Percentiles rank a stretch among this genome's conserved stretches.
Conservation (phyloP, 2,888 invertebrate species). For the Syritta pipiens region DNA sequence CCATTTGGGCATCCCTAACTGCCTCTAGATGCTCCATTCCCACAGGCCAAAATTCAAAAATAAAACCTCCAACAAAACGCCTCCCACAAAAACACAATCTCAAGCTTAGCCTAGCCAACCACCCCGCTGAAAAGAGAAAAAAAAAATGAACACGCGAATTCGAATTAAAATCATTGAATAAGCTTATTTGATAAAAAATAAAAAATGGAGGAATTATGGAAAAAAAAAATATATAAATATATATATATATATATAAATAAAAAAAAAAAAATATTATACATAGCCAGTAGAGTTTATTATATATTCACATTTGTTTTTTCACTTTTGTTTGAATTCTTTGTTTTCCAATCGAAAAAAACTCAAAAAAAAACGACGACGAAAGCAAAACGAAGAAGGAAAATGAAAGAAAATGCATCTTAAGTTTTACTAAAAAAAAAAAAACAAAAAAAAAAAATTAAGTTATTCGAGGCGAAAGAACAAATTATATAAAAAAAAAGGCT, state of each 20-base stretch:
- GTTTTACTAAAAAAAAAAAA: not conserved
- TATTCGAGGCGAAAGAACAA: constrained; percentile 16
- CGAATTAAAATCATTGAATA: not conserved
- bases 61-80: no score
- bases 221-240: not conserved
- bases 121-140: not conserved
- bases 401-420: not conserved
- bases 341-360: not conserved
- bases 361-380: not conserved
- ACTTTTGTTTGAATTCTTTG: not conserved
- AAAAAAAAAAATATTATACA: constrained; percentile 19
- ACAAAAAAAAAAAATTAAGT: constrained; percentile 4
- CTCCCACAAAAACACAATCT: no score
- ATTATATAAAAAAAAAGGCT: constrained; percentile 14
- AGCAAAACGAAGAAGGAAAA: not conserved
- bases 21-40: no score
- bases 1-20: no score
- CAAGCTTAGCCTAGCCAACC: no score
- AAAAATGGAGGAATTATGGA: no score
- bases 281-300: constrained; percentile 45
- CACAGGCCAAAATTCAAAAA: no score
- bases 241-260: constrained; percentile 22
- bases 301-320: not conserved
- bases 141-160: not conserved
- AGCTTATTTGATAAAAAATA: constrained; percentile 34